These are phyloP conservation scores for Salvelinus sp. DNA, from an alignment of 2,113 vertebrate species.

Conservation along the genomic window DNA sequence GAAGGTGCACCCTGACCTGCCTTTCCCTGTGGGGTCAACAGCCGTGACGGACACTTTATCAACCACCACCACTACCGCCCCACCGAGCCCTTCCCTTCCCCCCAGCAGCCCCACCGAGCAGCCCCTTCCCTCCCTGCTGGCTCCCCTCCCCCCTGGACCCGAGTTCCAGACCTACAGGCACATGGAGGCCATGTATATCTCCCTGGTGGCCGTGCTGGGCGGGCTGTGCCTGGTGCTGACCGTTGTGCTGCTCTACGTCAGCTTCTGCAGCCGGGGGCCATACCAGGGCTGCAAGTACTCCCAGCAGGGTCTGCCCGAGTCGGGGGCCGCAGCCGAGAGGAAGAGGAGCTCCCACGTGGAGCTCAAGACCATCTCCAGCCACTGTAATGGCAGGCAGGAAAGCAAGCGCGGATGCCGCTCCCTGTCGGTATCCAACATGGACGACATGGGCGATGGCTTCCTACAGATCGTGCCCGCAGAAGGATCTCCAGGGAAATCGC, in stretches of 20 bases:
- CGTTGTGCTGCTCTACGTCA: conserved; percentile 80
- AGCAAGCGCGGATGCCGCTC: conserved; percentile 61
- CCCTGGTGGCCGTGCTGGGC: conserved; percentile 82
- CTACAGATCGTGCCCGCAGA: conserved; percentile 80
- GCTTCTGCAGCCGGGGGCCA: conserved; percentile 80
- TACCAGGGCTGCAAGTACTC: conserved; percentile 77
- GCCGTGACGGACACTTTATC: conserved; percentile 21
- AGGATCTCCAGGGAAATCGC: conserved; percentile 58
- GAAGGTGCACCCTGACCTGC: conserved; percentile 73
- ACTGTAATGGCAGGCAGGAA: conserved; percentile 74
- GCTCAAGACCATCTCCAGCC: conserved; percentile 88
- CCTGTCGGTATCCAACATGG: conserved; percentile 55
- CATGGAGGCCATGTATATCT: conserved; percentile 84
- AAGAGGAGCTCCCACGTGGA: conserved; percentile 64
- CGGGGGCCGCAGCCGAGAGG: conserved; percentile 45
- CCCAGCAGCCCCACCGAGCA: conserved; percentile 48
- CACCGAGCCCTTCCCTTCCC: conserved; percentile 25
- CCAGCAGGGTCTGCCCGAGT: conserved; percentile 64
- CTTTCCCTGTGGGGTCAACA: conserved; percentile 54
- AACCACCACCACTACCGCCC: conserved; percentile 30
- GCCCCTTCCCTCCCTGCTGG: conserved; percentile 57
- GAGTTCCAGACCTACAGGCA: conserved; percentile 69
- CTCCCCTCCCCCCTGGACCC: conserved; percentile 40
- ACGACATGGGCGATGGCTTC: conserved; percentile 66
- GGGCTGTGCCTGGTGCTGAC: conserved; percentile 84